A percentile compares a stretch with the other conserved stretches of the same genome.
These are phyloP conservation scores for Chironomus striatipennis DNA, from an alignment of 1,140 invertebrate genomes.

Conservation along the genomic window DNA sequence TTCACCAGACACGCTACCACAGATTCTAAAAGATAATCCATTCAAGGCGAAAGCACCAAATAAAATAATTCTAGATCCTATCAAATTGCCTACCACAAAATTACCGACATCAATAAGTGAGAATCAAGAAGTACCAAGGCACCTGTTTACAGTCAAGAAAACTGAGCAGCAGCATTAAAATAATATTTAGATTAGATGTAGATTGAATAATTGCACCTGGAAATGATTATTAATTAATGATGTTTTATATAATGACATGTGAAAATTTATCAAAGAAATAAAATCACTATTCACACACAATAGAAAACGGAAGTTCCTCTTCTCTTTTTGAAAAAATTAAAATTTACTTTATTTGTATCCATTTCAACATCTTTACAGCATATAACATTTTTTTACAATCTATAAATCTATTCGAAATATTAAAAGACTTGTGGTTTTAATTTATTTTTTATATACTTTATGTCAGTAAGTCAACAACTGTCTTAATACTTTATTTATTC, in stretches of 20 bases:
- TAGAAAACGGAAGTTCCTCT: no score
- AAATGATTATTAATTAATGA: not conserved
- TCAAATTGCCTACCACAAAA: not conserved
- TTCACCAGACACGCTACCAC: not conserved
- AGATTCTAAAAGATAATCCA: not conserved
- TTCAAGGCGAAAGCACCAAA: conserved; percentile 12
- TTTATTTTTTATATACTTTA: no score
- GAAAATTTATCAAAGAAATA: not conserved
- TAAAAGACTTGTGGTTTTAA: not conserved
- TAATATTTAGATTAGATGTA: not conserved
- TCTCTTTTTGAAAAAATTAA: not conserved
- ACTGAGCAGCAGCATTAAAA: not conserved
- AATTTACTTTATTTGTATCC: not conserved
- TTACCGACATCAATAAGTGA: not conserved
- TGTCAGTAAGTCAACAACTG: not conserved
- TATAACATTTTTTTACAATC: no score
- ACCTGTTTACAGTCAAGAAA: conserved; percentile 2
- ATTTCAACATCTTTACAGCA: not conserved
- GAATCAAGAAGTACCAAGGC: not conserved
- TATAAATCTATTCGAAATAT: not conserved
- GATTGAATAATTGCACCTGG: not conserved
- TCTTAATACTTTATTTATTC: not conserved
- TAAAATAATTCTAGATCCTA: conserved; percentile 15
- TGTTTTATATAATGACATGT: not conserved
- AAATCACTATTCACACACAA: not conserved